Evolutionary conservation across 2,797 vertebrate genomes (phyloP), one percentile per base, ranked within the genome.

Genomic region (Pteropus rufus): DNA sequence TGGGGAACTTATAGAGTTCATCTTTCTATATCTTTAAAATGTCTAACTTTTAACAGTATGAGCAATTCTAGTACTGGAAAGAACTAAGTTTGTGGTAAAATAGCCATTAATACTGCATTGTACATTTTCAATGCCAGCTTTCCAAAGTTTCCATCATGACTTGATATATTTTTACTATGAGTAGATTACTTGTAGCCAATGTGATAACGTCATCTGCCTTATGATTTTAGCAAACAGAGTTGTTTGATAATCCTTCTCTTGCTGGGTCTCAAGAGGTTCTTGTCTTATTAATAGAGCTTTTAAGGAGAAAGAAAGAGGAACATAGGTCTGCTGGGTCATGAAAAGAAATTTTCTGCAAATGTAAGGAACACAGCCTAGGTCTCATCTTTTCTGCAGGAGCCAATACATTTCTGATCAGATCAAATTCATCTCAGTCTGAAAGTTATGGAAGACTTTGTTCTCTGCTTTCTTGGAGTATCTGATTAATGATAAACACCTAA

Each of bases 311-410:
- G 2, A 62, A 70, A 23, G 31, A 54, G 10, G 7, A 72, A 67
- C n/a, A 31, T 12, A 64, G 21, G 11, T 34, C 24, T 58, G 5
- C 34, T 65, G 14, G 19, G 15, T 65, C 54, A 75, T 84, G 64
- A 87, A 95, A 90, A 83, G 4, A 39, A 60, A 75, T 92, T 95
- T 94, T 95, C 64, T 56, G 23, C 64, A 90, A 41, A 73, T 67
- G 2, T 44, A 49, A 72, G n/a, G 39, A 87, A 16, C 23, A 73
- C 46, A 77, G 46, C 26, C 46, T 26, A 92, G 18, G 14, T 7
- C 7, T 90, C 54, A 46, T 87, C 31, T 91, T 56, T 79, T 46
- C n/a, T 81, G 10, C 3, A 67, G 10, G 49, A 85, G 8, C 41
- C 54, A 52, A 15, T 86, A 29, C 19, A 77, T 70, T 95, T 90